These are phyloP conservation scores for Megaceryle torquata DNA, from an alignment of 2,113 vertebrate genomes.

Conservation along the genomic window DNA sequence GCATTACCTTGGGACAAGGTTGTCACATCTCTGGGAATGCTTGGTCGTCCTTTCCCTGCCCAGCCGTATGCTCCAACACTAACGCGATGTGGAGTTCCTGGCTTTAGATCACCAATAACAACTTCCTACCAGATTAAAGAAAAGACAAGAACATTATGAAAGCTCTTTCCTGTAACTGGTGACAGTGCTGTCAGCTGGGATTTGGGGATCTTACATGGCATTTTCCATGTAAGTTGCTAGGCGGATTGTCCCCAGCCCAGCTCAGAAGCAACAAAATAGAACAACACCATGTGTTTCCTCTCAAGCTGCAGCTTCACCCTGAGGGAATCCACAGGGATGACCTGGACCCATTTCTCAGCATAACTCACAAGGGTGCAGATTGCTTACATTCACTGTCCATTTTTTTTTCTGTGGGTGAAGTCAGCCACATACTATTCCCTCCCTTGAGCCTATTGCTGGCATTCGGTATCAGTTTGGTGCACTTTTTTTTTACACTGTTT, in stretches of 20 bases:
- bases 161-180: not conserved
- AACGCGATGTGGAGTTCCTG: conserved; percentile 84
- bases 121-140: conserved; percentile 79
- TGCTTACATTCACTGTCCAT: not conserved
- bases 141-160: not conserved
- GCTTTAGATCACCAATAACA: conserved; percentile 80
- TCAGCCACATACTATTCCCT: not conserved
- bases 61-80: conserved; percentile 85
- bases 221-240: not conserved
- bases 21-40: conserved; percentile 82
- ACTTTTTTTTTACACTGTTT: not conserved
- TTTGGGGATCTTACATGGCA: not conserved
- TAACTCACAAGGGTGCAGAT: not conserved
- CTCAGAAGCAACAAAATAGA: conserved; percentile 11
- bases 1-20: conserved; percentile 85
- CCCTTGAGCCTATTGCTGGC: not conserved
- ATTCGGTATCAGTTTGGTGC: not conserved
- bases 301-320: not conserved
- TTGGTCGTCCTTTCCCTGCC: conserved; percentile 86
- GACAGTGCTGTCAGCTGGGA: not conserved
- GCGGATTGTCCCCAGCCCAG: not conserved
- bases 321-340: not conserved
- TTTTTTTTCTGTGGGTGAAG: not conserved
- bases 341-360: not conserved
- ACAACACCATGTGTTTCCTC: not conserved